Evolutionary conservation across 2,888 invertebrate genomes (phyloP).

Genomic region (Pachycephus smyrnensis): DNA sequence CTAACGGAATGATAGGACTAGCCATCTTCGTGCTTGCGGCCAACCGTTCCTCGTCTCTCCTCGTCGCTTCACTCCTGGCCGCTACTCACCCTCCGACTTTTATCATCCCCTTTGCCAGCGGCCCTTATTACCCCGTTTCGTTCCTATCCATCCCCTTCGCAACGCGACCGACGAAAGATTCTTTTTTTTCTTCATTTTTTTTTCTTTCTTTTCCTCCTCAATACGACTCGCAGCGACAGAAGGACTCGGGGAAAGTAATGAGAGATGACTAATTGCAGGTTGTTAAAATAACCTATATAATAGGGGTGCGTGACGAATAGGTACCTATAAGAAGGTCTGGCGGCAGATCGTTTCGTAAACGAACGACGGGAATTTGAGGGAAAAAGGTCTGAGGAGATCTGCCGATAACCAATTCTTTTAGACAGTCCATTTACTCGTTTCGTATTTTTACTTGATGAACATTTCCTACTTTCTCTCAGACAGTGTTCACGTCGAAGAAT

Average conservation of each 20-base stretch:
- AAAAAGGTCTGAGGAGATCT: background rate
- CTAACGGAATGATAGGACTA: conserved; percentile 38
- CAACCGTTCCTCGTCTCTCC: background rate
- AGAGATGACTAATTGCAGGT: background rate
- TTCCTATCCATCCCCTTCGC: background rate
- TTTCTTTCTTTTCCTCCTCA: background rate
- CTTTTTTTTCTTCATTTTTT: background rate
- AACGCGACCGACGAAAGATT: background rate
- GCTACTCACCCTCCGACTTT: background rate
- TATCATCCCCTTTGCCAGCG: background rate
- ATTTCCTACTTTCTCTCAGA: background rate
- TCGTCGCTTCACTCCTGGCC: background rate
- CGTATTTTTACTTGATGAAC: background rate
- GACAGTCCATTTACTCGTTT: background rate
- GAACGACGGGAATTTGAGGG: background rate
- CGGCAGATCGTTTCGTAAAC: background rate
- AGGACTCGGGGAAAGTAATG: background rate
- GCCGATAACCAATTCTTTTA: background rate
- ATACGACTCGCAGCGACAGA: background rate
- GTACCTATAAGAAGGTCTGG: background rate
- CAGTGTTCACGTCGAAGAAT: background rate
- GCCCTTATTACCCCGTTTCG: background rate
- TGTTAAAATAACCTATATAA: background rate
- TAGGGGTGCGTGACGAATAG: background rate
- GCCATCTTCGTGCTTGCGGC: background rate